Base-by-base conservation (phyloP, 2,888 invertebrate genomes). In the Ormia ochracea region DNA sequence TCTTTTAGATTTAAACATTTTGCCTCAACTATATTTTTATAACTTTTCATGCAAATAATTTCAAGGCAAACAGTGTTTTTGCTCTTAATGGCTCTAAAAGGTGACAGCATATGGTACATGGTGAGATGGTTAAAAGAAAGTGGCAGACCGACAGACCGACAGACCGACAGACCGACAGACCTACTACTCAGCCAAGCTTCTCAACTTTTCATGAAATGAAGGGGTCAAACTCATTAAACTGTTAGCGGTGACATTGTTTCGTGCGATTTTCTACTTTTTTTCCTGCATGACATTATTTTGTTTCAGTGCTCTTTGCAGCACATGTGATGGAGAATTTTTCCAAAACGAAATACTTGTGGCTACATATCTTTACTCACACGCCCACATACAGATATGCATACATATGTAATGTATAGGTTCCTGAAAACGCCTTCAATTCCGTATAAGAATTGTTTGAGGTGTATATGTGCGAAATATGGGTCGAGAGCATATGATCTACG, bases 61-160 rank as follows among this genome's bases (percentile, higher is more conserved):
- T 76, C 61, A 12, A 10, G 56, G 61, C 41, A 56, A 75, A 76
- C 66, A 80, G 70, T 80, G 65, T 72, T 75, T 72, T 72, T 80
- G 79, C 54, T 75, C 75, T 80, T 80, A 80, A 80, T 80, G 79
- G 72, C 66, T 76, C 72, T 68, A 75, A 80, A 72, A 80, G 79
- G 79, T 80, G 79, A 61, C 79, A 76, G 61, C 79, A 75, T 80
- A 68, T 80, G 79, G 79, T n/a, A n/a, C 38, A 54, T 58, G 23
- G 70, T 70, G 59, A 61, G 70, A 75, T 74, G 72, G 59, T 59
- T 61, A 43, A 70, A 54, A 19, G 14, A 65, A 50, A 41, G 59
- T 31, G 23, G 14, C 36, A 26, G 26, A 36, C 4, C 38, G n/a
- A 56, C 9, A 17, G 28, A 54, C n/a, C 66, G 19, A 12, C 14